Base-by-base conservation (phyloP, 1,140 invertebrate genomes). In the Calephelis virginiensis region DNA sequence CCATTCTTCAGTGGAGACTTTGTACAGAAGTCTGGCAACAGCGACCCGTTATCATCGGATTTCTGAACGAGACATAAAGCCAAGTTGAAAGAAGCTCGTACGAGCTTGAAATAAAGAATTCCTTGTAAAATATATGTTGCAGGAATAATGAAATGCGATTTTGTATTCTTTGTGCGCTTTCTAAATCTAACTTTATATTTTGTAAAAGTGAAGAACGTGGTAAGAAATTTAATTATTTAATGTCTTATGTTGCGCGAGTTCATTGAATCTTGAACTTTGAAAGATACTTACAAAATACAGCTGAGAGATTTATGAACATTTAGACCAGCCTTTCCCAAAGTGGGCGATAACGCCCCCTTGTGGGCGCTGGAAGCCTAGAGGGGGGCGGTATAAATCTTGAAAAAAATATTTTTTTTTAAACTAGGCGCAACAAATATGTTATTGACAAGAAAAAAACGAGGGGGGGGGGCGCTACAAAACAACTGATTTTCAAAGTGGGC, bases 31-130 rank as follows among this genome's bases (percentile, higher is more conserved):
- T 66, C 70, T 73, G 73, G 64, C 63, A 64, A 64, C 63, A 76
- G 67, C 68, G 74, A 37, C 61, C 66, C 67, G 80, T 74, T 84
- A 82, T 84, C 77, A 80, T 72, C 71, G 74, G 78, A 84, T 84
- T 84, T 84, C 73, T 78, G 75, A 79, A 79, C 73, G 75, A 76
- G 76, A 82, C 78, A 74, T 73, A 83, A 80, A 79, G 73, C 75
- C 70, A 64, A 69, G 60, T 75, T 70, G 72, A 77, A 75, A 74
- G 72, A 69, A 73, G 61, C 53, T 66, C 62, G 66, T 45, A 62
- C 62, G 63, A 75, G 70, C 71, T 65, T 66, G 67, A 72, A 77
- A 76, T 74, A 73, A 70, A 71, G 76, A 80, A 76, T 74, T 70
- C 53, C 61, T 70, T 47, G 49, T 64, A 64, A 63, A 68, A 73